Evolutionary conservation across 2,797 vertebrate genomes (phyloP), one percentile per base, ranked within the genome.

Genomic region (Prunella strophiata): DNA sequence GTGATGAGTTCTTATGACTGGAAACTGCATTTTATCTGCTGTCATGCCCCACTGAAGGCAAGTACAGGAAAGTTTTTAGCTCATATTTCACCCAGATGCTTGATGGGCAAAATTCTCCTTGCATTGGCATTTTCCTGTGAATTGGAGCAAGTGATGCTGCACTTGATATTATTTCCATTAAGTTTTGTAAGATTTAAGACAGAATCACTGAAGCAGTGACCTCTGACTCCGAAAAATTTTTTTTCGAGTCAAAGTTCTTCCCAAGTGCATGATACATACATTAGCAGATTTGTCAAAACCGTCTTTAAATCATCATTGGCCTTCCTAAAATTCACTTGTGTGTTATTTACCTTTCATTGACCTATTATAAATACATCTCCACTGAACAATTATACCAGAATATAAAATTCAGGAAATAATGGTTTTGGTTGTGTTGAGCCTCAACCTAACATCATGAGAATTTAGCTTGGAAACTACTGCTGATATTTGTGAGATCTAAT

Each of bases 341-440:
- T 74, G 22, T 68, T 93, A 51, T 74, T 92, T 86, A 77, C 51
- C 68, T 92, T 88, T 83, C 57, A 68, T 21, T 74, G 70, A 19
- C 59, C 43, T 91, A 20, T 82, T 82, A 15, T 32, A 83, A 78
- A 23, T 85, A 42, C 18, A 65, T 83, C 43, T 89, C 72, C 52
- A 72, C 29, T 74, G 55, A 83, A 93, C 32, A 80, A 38, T 79
- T 88, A 36, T 58, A 51, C 59, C 8, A 50, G 36, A 79, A 78
- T 55, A 12, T 86, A 67, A 93, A 91, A 91, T 91, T 77, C 66
- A 91, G 71, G 68, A 91, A 74, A 65, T 62, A 91, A 73, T 48
- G 1, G 45, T 85, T 89, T 73, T 51, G 14, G 23, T 91, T 55
- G 67, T 89, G 34, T 62, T 36, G 29, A 59, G 25, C 61, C 40